A percentile compares a stretch with the other conserved stretches of the same genome.
phyloP scores from a whole-genome alignment of 2,888 invertebrate species.

The Pachydiplax longipennis region DNA sequence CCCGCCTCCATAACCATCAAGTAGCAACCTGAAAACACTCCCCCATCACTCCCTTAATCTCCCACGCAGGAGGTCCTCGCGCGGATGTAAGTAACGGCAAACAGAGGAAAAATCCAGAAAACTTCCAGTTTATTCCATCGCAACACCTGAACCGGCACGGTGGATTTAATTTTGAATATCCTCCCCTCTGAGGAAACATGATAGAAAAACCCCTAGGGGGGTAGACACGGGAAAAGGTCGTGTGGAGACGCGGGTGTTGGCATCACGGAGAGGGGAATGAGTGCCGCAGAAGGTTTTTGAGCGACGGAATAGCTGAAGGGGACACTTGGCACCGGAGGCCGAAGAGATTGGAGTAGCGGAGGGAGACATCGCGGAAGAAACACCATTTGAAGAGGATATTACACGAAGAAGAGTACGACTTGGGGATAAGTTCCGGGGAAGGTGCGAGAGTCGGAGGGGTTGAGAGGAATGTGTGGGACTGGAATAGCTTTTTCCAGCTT shows the following conservation, averaged over 20 bases:
- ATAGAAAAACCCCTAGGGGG: background rate
- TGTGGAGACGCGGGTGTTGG: background rate
- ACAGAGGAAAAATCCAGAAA: background rate
- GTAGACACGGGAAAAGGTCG: background rate
- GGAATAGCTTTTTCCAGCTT: background rate
- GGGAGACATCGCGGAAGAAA: background rate
- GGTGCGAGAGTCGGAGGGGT: background rate
- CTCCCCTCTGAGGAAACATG: background rate
- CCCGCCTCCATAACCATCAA: background rate
- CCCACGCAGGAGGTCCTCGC: background rate
- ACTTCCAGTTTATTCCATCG: background rate
- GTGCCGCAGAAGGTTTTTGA: background rate
- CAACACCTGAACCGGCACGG: background rate
- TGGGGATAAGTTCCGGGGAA: background rate
- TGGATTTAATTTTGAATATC: background rate
- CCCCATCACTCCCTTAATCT: background rate
- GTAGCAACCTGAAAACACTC: background rate
- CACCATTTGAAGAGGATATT: background rate
- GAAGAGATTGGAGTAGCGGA: background rate
- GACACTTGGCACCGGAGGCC: background rate
- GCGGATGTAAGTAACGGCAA: background rate
- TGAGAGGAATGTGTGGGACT: background rate
- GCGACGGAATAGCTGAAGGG: background rate
- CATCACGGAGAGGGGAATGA: background rate
- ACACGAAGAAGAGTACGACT: background rate